Evolutionary conservation across 2,888 invertebrate species (phyloP).

Genomic region (Drosophila anomelani): DNA sequence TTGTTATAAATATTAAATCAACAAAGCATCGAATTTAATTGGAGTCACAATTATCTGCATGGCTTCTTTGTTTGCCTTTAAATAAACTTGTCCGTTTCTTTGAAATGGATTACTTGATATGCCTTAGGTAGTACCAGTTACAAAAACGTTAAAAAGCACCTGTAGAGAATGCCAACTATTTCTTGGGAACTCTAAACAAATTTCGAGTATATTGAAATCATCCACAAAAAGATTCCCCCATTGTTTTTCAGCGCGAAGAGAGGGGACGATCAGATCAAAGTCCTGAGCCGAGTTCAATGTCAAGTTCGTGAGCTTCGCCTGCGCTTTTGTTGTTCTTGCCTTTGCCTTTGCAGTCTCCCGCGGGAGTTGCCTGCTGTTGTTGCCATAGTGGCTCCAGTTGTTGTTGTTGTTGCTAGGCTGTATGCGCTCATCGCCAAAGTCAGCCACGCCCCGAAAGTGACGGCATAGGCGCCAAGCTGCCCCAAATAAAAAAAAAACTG

Average conservation of each 20-base stretch:
- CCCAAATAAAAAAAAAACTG: constrained; percentile 12
- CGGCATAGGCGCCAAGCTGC: constrained; percentile 54
- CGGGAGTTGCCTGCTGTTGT: constrained; percentile 3
- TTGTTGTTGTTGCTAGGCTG: constrained; percentile 14
- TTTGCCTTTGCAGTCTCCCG: constrained; percentile 2
- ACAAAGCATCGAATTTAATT: background rate
- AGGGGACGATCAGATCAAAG: background rate
- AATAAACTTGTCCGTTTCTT: background rate
- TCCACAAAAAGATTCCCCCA: too few species aligned
- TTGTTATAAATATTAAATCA: background rate
- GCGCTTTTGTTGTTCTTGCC: background rate
- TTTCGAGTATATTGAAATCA: background rate
- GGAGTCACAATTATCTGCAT: background rate
- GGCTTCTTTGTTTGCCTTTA: background rate
- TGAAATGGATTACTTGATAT: background rate
- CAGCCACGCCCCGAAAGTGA: constrained; percentile 65
- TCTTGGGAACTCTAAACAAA: too few species aligned
- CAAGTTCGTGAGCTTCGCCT: constrained; percentile 61
- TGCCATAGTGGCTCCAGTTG: constrained; percentile 2
- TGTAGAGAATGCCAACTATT: background rate
- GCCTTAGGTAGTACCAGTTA: background rate
- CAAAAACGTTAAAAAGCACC: background rate
- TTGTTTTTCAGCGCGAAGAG: background rate
- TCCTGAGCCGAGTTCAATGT: constrained; percentile 58
- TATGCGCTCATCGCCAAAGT: constrained; percentile 34